A percentile compares a stretch with the other conserved stretches of the same genome.
Conservation (phyloP, 2,113 vertebrate genomes). For the Stictonetta naevosa region DNA sequence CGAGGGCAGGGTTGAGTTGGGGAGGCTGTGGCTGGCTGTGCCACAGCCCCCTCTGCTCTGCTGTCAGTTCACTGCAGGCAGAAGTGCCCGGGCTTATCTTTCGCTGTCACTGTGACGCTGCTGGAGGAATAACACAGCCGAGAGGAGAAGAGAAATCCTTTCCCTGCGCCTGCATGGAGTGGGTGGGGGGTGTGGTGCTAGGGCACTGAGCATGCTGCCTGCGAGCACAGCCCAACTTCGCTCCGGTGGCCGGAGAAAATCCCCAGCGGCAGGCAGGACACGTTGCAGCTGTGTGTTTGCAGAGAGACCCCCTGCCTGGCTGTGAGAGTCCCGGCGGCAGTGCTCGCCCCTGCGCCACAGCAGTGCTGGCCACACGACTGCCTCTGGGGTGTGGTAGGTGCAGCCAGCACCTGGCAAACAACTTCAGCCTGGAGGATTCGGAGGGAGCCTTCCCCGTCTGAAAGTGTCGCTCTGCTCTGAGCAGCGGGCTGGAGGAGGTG, state of each 20-base stretch:
- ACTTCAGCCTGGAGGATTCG: neutral
- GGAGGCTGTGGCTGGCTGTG: slow-evolving; percentile 38
- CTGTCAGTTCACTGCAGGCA: slow-evolving; percentile 29
- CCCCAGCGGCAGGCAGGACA: neutral
- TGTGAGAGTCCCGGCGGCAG: neutral
- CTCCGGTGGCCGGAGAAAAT: neutral
- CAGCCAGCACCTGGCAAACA: neutral
- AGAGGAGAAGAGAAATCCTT: neutral
- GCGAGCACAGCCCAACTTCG: neutral
- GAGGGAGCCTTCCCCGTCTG: slow-evolving; percentile 12
- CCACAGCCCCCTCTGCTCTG: slow-evolving; percentile 53
- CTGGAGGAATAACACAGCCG: neutral
- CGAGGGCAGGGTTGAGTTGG: neutral
- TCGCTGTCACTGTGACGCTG: neutral
- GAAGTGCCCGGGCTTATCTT: neutral
- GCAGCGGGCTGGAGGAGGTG: slow-evolving; percentile 33
- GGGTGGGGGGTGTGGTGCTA: slow-evolving; percentile 37
- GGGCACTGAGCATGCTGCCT: neutral
- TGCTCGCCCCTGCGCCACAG: fast-evolving
- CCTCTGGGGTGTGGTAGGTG: slow-evolving; percentile 29
- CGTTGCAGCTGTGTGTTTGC: neutral
- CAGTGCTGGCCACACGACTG: neutral
- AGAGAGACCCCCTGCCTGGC: fast-evolving
- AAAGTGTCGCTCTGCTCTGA: neutral
- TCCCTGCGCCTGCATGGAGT: neutral